Evolutionary conservation across 2,797 vertebrate species (phyloP).

Genomic region (Atherinosoma microstoma): DNA sequence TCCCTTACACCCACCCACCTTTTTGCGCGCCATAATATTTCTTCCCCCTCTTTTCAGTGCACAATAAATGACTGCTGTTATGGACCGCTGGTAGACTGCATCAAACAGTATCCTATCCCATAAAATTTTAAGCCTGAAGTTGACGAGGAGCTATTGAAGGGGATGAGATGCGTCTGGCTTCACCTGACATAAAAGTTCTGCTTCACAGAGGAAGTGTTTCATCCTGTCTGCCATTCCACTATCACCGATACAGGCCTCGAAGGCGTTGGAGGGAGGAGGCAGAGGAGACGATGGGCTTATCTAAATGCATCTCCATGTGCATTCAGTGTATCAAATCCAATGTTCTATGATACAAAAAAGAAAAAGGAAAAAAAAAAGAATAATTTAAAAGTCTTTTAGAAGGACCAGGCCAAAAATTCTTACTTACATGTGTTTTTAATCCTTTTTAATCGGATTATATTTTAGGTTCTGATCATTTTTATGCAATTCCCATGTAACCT

Average conservation of each 20-base stretch:
- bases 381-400: constrained; percentile 30
- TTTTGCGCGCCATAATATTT: constrained; percentile 77
- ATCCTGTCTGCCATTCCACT: constrained; percentile 83
- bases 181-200: constrained; percentile 95
- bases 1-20: constrained; percentile 39
- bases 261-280: constrained; percentile 66
- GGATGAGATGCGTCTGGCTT: constrained; percentile 92
- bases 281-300: constrained; percentile 62
- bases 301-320: constrained; percentile 69
- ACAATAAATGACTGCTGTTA: constrained; percentile 99
- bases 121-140: constrained; percentile 94
- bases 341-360: constrained; percentile 53
- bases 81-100: constrained; percentile 99
- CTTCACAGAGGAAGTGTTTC: constrained; percentile 90
- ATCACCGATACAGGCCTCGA: constrained; percentile 66
- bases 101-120: constrained; percentile 99
- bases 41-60: constrained; percentile 89
- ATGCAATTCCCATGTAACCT: not conserved
- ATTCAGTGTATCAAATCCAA: constrained; percentile 56
- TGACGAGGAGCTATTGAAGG: constrained; percentile 91
- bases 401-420: not conserved
- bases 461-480: constrained; percentile 10
- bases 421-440: not conserved
- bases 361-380: constrained; percentile 16
- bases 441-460: not conserved